Evolutionary conservation across 2,113 vertebrate genomes (phyloP).

Genomic region (Platichthys stellatus): DNA sequence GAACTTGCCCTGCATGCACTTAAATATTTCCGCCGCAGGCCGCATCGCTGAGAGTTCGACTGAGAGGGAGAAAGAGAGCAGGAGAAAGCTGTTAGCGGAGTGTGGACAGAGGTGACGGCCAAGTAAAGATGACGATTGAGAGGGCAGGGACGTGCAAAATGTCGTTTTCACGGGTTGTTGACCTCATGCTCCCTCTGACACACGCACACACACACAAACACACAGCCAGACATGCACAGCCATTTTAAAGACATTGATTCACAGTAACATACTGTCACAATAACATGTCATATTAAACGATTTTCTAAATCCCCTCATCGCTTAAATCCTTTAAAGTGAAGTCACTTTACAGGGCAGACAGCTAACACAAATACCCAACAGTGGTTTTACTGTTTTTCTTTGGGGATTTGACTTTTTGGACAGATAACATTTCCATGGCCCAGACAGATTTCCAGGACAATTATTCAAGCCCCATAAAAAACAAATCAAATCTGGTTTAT

Average conservation of each 20-base stretch:
- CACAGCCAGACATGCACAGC: background rate
- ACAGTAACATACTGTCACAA: conserved; percentile 16
- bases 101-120: conserved; percentile 55
- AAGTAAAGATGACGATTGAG: conserved; percentile 48
- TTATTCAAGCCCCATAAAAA: conserved; percentile 40
- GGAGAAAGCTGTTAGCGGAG: conserved; percentile 58
- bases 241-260: conserved; percentile 15
- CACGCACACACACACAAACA: background rate
- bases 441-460: conserved; percentile 11
- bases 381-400: conserved; percentile 19
- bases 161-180: background rate
- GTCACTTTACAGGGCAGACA: background rate
- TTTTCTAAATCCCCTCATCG: conserved; percentile 23
- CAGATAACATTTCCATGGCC: conserved; percentile 19
- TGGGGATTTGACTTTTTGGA: conserved; percentile 27
- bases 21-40: conserved; percentile 80
- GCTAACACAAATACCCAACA: background rate
- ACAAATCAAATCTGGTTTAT: conserved; percentile 12
- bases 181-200: background rate
- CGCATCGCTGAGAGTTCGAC: conserved; percentile 59
- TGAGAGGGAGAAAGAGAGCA: conserved; percentile 18
- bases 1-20: conserved; percentile 78
- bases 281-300: conserved; percentile 23
- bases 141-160: conserved; percentile 26
- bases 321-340: conserved; percentile 16